Evolutionary conservation across 2,888 invertebrate genomes (phyloP).

Genomic region (Byasa hedistus): DNA sequence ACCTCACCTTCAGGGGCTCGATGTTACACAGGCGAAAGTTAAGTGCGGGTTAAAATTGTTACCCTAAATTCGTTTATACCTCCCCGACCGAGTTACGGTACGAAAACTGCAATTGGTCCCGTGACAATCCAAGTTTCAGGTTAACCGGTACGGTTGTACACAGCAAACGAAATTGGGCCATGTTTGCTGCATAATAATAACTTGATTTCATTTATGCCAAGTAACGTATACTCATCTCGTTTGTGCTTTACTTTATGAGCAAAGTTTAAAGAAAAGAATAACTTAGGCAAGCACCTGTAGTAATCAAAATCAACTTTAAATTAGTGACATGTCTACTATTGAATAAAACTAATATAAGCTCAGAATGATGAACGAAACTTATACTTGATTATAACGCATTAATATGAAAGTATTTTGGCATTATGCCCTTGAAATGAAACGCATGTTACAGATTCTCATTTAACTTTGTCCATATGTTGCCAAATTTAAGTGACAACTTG

Average conservation of each 20-base stretch:
- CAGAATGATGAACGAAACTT: background rate
- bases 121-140: conserved; percentile 59
- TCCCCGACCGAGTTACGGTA: conserved; percentile 47
- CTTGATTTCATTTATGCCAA: conserved; percentile 39
- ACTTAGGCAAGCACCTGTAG: too few species aligned
- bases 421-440: conserved; percentile 27
- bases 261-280: conserved; percentile 3
- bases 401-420: conserved; percentile 19
- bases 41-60: conserved; percentile 71
- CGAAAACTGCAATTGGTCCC: conserved; percentile 69
- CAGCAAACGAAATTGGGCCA: conserved; percentile 57
- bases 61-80: conserved; percentile 72
- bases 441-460: conserved; percentile 28
- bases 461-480: conserved; percentile 31
- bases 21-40: conserved; percentile 51
- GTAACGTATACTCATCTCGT: conserved; percentile 2
- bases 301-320: too few species aligned
- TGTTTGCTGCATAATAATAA: conserved; percentile 42
- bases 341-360: background rate
- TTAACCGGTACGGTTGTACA: conserved; percentile 53
- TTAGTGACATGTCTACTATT: too few species aligned
- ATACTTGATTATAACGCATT: background rate
- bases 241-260: conserved; percentile 10
- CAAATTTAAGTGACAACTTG: conserved; percentile 31
- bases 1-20: conserved; percentile 43